Percentiles rank a stretch among this genome's conserved stretches.
These are phyloP conservation scores for Fistularia tabacaria DNA, from an alignment of 2,797 vertebrate species.

Conservation along the genomic window DNA sequence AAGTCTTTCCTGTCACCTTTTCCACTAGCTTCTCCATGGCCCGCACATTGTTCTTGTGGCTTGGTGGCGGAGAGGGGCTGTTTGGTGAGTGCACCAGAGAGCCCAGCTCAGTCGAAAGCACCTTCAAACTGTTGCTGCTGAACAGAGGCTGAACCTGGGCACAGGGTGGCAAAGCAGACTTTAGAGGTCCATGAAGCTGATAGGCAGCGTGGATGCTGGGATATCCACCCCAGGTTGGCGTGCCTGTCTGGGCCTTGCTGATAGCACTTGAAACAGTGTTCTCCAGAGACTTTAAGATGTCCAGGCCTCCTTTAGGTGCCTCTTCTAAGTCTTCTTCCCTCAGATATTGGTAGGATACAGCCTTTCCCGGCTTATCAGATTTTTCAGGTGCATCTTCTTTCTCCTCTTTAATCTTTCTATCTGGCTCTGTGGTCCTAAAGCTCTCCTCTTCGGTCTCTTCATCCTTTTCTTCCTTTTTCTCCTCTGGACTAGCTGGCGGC, in stretches of 20 bases:
- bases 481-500: slow-evolving; percentile 73
- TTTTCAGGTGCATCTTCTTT: slow-evolving; percentile 79
- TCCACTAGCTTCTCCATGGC: slow-evolving; percentile 98
- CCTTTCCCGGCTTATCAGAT: slow-evolving; percentile 58
- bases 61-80: slow-evolving; percentile 85
- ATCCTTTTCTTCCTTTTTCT: slow-evolving; percentile 73
- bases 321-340: slow-evolving; percentile 95
- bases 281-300: slow-evolving; percentile 95
- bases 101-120: slow-evolving; percentile 72
- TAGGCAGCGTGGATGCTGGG: slow-evolving; percentile 98
- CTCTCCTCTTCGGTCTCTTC: slow-evolving; percentile 74
- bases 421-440: slow-evolving; percentile 61
- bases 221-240: slow-evolving; percentile 97
- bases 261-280: slow-evolving; percentile 96
- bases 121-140: slow-evolving; percentile 77
- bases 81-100: slow-evolving; percentile 84
- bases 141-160: slow-evolving; percentile 89
- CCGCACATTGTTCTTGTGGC: slow-evolving; percentile 91
- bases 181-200: slow-evolving; percentile 88
- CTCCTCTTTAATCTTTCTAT: slow-evolving; percentile 92
- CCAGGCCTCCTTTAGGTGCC: slow-evolving; percentile 88
- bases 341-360: slow-evolving; percentile 87
- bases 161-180: slow-evolving; percentile 77
- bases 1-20: slow-evolving; percentile 91
- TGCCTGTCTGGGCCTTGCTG: slow-evolving; percentile 96